A percentile compares a stretch with the other conserved stretches of the same genome.
Conservation (phyloP, 35 echinoderm and acorn worm species). For the Lytechinus pictus region DNA sequence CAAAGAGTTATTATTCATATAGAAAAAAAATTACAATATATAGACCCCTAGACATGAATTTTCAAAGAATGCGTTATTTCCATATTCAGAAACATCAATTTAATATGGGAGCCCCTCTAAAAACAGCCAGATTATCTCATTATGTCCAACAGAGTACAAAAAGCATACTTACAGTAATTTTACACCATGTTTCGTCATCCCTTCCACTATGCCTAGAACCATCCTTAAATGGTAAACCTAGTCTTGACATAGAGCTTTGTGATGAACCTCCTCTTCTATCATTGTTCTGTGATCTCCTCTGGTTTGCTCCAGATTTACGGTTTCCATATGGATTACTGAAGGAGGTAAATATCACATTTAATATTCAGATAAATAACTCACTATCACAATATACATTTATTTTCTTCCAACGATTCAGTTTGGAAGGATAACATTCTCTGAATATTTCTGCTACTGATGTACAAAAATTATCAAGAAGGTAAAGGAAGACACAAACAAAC, state of each 20-base stretch:
- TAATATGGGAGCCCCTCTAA: too few relatives aligned
- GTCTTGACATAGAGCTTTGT: not conserved
- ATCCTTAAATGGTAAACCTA: constrained; percentile 7
- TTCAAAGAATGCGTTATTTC: too few relatives aligned
- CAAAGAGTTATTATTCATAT: too few relatives aligned
- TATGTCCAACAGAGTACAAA: not conserved
- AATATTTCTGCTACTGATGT: too few relatives aligned
- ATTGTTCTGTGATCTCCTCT: constrained; percentile 18
- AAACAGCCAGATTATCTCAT: too few relatives aligned
- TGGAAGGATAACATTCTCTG: too few relatives aligned
- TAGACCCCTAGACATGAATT: too few relatives aligned
- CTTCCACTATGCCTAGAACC: not conserved
- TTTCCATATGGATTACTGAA: constrained; percentile 5
- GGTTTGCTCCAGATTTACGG: not conserved
- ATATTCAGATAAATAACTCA: not conserved
- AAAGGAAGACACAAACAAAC: too few relatives aligned
- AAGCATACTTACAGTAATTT: not conserved
- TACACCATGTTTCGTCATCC: constrained; percentile 36
- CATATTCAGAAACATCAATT: too few relatives aligned
- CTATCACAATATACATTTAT: not conserved
- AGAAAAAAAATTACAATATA: too few relatives aligned
- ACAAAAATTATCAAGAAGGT: too few relatives aligned
- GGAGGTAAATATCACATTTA: not conserved
- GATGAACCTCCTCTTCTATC: not conserved
- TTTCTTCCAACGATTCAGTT: too few relatives aligned